These are phyloP conservation scores for Epizoanthus rinbou DNA, from an alignment of 92 coral and sea anemone species.

Conservation along the genomic window DNA sequence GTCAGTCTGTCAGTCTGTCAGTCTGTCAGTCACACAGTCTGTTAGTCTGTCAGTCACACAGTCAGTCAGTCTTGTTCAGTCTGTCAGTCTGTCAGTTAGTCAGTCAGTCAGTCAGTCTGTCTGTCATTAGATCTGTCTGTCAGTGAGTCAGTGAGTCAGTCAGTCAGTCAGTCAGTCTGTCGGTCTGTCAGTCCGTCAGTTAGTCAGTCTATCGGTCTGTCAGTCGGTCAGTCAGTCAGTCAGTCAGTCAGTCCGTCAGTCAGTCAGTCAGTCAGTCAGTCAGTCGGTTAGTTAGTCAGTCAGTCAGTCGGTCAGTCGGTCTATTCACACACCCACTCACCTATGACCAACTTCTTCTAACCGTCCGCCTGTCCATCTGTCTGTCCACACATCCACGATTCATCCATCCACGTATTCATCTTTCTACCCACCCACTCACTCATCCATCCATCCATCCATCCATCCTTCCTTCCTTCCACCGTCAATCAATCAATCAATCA, in stretches of 20 bases:
- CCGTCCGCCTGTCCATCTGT: neutral
- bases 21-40: neutral
- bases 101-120: too few relatives aligned
- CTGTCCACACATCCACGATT: neutral
- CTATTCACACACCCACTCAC: too few relatives aligned
- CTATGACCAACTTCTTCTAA: neutral
- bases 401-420: neutral
- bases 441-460: neutral
- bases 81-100: too few relatives aligned
- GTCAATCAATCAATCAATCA: too few relatives aligned
- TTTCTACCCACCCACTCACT: neutral
- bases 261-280: neutral
- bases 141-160: too few relatives aligned
- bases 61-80: neutral
- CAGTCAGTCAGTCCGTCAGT: neutral
- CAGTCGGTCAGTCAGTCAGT: neutral
- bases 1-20: neutral
- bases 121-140: too few relatives aligned
- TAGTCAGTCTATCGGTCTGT: neutral
- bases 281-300: neutral
- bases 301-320: neutral
- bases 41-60: neutral
- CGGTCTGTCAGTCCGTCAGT: too few relatives aligned
- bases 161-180: too few relatives aligned
- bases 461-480: neutral